Base-by-base conservation (phyloP, 64 coral and sea anemone genomes). In the Pachyseris speciosa region DNA sequence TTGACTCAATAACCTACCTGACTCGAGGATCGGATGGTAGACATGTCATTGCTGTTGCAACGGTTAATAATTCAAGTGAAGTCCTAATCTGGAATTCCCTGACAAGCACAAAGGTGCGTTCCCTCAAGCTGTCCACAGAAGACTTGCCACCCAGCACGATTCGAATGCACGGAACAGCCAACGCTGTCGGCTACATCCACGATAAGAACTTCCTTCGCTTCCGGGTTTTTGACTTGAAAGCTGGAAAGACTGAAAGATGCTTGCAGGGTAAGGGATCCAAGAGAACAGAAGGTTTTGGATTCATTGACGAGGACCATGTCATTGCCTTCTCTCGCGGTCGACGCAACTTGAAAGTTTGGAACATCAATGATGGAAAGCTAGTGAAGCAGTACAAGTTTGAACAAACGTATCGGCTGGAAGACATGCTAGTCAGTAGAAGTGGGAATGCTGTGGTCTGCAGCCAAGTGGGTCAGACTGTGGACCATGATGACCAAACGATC, bases 281-380 rank as follows among this genome's bases (percentile, higher is more conserved):
- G 41, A 41, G 81, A 37, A 91, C 78, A 3, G 41, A 66, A 34
- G 89, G 77, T 25, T 91, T 84, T 72, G 77, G 77, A 20, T 69
- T 63, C 38, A 72, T 72, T 37, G 77, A 83, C 43, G 45, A 91
- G 28, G 59, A 34, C 22, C 89, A 72, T 29, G 31, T 91, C 29
- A 91, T 91, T 34, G 43, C 67, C 1, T 72, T 91, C 49, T 91
- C 89, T 2, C 51, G 48, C 22, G 89, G 89, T 58, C 69, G 89
- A 84, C 76, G 89, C 2, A 83, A 83, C 64, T 78, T 91, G 2
- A 91, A 91, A 84, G 89, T 84, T 22, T 83, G 78, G 78, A 37
- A 66, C 61, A 67, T 89, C 38, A 40, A 76, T 17, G 58, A 59
- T 65, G 87, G 87, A 28, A 78, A 79, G 24, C 11, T 89, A 10